A percentile compares a stretch with the other conserved stretches of the same genome.
phyloP scores from a whole-genome alignment of 2,113 vertebrate genomes.

The Platysteira castanea region DNA sequence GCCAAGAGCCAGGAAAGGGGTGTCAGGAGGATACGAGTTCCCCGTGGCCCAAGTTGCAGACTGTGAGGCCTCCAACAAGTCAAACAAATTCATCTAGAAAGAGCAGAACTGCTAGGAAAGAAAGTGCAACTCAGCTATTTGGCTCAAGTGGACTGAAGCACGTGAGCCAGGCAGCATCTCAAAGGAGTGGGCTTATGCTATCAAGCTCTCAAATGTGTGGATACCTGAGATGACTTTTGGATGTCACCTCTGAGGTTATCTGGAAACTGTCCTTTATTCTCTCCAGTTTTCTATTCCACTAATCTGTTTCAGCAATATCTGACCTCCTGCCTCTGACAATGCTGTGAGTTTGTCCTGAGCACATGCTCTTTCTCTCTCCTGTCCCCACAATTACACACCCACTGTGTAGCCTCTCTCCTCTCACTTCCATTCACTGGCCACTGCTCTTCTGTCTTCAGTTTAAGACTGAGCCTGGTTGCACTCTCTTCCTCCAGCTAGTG shows the following conservation, averaged over 20 bases:
- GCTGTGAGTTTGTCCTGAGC: neutral
- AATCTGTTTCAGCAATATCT: neutral
- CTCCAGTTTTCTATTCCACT: neutral
- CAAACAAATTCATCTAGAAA: neutral
- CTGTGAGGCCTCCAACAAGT: neutral
- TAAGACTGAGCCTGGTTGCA: neutral
- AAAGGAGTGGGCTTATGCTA: neutral
- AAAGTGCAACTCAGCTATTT: neutral
- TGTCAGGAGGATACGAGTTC: neutral
- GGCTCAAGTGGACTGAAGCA: neutral
- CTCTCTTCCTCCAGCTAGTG: neutral
- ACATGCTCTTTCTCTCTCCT: neutral
- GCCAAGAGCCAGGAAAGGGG: neutral
- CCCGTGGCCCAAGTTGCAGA: accelerated
- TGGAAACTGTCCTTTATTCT: neutral
- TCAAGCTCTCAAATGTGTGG: neutral
- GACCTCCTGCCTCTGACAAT: neutral
- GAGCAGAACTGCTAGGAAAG: neutral
- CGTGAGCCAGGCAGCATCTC: neutral
- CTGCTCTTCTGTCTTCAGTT: neutral
- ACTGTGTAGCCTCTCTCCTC: neutral
- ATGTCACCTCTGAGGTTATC: neutral
- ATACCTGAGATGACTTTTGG: neutral
- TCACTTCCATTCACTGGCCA: neutral
- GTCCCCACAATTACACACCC: too few relatives aligned